A percentile compares a stretch with the other conserved stretches of the same genome.
Conservation (phyloP, 1,140 invertebrate species). For the Bombus polaris region DNA sequence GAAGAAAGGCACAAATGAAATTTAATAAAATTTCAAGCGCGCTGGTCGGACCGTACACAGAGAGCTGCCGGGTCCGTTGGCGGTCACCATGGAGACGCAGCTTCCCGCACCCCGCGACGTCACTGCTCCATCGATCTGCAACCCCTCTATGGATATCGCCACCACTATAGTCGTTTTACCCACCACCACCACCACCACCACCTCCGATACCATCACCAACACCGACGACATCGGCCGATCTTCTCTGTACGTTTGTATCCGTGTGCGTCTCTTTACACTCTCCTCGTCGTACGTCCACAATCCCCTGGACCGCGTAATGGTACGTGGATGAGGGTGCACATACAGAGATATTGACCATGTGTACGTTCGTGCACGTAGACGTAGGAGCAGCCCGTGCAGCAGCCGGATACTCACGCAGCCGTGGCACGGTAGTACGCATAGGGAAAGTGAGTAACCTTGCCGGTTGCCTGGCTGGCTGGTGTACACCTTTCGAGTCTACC, state of each 20-base stretch:
- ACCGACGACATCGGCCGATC: constrained; percentile 31
- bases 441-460: constrained; percentile 74
- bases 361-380: constrained; percentile 2
- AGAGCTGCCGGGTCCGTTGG: constrained; percentile 79
- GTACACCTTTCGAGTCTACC: constrained; percentile 59
- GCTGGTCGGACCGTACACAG: constrained; percentile 61
- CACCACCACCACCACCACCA: constrained; percentile 31
- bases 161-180: constrained; percentile 47
- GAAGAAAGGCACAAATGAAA: constrained; percentile 73
- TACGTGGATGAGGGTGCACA: constrained; percentile 34
- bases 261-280: constrained; percentile 39
- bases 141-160: constrained; percentile 70
- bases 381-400: not conserved
- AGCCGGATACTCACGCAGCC: constrained; percentile 44
- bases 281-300: constrained; percentile 6
- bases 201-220: constrained; percentile 43
- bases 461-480: constrained; percentile 44
- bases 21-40: constrained; percentile 83
- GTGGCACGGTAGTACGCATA: constrained; percentile 53
- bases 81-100: constrained; percentile 82
- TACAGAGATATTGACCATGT: not conserved
- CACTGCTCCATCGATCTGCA: constrained; percentile 82
- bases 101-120: constrained; percentile 81
- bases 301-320: not conserved
- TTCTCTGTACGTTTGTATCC: not conserved